These are phyloP conservation scores for Catocala sponsa DNA, from an alignment of 2,888 invertebrate species.

Conservation along the genomic window DNA sequence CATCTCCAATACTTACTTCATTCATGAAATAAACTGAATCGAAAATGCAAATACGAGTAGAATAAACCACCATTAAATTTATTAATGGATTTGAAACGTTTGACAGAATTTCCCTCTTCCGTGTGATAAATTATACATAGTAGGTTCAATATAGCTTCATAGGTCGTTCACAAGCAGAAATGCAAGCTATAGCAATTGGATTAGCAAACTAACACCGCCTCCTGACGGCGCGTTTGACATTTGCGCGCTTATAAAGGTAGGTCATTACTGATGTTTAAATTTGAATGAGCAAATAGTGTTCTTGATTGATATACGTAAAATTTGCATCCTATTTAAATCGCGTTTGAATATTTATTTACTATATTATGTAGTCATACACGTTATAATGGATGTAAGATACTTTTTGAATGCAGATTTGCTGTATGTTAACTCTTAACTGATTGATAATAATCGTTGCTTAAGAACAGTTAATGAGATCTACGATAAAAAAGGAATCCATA, in stretches of 20 bases:
- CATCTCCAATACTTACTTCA: neutral
- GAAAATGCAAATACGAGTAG: neutral
- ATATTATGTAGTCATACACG: too few species aligned
- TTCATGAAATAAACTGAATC: conserved; percentile 4
- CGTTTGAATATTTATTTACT: neutral
- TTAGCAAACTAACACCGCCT: conserved; percentile 33
- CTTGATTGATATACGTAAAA: conserved; percentile 14
- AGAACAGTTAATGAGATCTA: too few species aligned
- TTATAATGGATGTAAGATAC: too few species aligned
- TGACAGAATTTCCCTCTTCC: conserved; percentile 1
- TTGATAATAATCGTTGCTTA: too few species aligned
- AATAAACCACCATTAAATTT: neutral
- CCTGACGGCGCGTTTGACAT: conserved; percentile 28
- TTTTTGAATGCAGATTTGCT: too few species aligned
- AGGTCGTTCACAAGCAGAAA: conserved; percentile 22
- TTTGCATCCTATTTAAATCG: neutral
- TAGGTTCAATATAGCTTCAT: conserved; percentile 17
- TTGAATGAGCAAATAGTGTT: conserved; percentile 19
- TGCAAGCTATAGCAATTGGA: conserved; percentile 41
- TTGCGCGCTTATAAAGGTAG: conserved; percentile 28
- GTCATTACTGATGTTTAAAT: conserved; percentile 27
- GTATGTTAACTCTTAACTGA: too few species aligned
- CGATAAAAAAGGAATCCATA: too few species aligned
- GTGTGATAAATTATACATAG: conserved; percentile 15
- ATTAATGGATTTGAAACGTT: neutral